Evolutionary conservation across 2,113 vertebrate genomes (phyloP).

Genomic region (Hypomesus transpacificus): DNA sequence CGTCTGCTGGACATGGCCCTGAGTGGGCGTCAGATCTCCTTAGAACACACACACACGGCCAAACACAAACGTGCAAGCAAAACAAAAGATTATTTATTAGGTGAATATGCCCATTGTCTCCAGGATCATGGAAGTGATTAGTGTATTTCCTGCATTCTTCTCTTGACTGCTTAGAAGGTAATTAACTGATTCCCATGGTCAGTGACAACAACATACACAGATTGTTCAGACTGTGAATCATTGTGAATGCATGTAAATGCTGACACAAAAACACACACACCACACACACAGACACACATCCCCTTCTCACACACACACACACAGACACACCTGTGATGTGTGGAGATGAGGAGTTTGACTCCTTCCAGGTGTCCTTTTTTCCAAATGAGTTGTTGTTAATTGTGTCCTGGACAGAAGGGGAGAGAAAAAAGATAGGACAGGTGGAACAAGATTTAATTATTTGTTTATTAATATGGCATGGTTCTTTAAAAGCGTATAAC

Average conservation of each 20-base stretch:
- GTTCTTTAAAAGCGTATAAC: not conserved
- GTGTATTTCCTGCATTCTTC: not conserved
- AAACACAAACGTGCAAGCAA: constrained; percentile 27
- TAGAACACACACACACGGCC: constrained; percentile 16
- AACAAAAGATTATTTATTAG: constrained; percentile 54
- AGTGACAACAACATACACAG: too few relatives aligned
- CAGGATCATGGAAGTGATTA: not conserved
- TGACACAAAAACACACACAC: too few relatives aligned
- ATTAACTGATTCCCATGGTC: too few relatives aligned
- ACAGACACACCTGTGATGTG: constrained; percentile 84
- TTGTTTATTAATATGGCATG: constrained; percentile 3
- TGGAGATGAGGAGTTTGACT: constrained; percentile 87
- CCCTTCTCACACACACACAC: too few relatives aligned
- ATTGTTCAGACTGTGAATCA: too few relatives aligned
- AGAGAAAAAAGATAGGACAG: not conserved
- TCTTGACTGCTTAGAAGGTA: too few relatives aligned
- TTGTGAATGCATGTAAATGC: too few relatives aligned
- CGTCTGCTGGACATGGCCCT: constrained; percentile 79
- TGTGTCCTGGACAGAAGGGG: constrained; percentile 78
- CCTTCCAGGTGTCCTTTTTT: constrained; percentile 97
- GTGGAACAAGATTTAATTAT: not conserved
- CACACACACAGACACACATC: too few relatives aligned
- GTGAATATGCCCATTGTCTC: constrained; percentile 30
- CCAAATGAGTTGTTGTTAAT: constrained; percentile 98
- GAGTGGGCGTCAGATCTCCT: constrained; percentile 82